Evolutionary conservation across 2,113 vertebrate genomes (phyloP), one percentile per base, ranked within the genome.

Genomic region (Poicephalus meyeri): DNA sequence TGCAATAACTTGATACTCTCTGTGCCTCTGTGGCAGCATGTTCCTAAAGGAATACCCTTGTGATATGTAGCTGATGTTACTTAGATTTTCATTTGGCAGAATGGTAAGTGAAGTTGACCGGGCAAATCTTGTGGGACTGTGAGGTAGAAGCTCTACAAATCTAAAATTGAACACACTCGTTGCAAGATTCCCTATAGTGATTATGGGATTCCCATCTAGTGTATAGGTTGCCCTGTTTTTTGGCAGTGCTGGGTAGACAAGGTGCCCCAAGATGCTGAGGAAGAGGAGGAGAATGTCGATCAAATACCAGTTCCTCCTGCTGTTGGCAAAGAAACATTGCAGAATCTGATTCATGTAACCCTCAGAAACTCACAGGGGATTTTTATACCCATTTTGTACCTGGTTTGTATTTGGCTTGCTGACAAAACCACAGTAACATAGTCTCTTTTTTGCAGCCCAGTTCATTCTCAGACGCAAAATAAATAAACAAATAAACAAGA

Each of bases 401-500:
- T 52, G 50, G 58, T 70, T 55, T 88, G 15, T 86, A 1, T 80
- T 76, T 53, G 28, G 50, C 80, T 52, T 76, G 28, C 56, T 65
- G 56, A 76, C 80, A 53, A 92, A 91, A 96, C 86, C 88, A 49
- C 55, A 71, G 66, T 33, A 73, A 64, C 25, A 47, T 50, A 23
- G 50, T 68, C 64, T 72, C 25, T 82, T 95, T 63, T 66, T 41
- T 46, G 46, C 78, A 55, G 46, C 49, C 37, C 35, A 50, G 42
- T 95, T 89, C 78, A 69, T 78, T 94, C 79, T 82, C 80, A 80
- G 41, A 60, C 41, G 58, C 26, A 29, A 89, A 89, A 37, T 53
- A 81, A 93, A 70, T 44, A 76, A 82, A 66, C 66, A 96, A 72
- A 55, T n/a, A 93, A 87, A 92, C 46, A 81, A 65, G 52, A 68